phyloP scores from a whole-genome alignment of 2,797 vertebrate genomes.

The Myotis myotis region DNA sequence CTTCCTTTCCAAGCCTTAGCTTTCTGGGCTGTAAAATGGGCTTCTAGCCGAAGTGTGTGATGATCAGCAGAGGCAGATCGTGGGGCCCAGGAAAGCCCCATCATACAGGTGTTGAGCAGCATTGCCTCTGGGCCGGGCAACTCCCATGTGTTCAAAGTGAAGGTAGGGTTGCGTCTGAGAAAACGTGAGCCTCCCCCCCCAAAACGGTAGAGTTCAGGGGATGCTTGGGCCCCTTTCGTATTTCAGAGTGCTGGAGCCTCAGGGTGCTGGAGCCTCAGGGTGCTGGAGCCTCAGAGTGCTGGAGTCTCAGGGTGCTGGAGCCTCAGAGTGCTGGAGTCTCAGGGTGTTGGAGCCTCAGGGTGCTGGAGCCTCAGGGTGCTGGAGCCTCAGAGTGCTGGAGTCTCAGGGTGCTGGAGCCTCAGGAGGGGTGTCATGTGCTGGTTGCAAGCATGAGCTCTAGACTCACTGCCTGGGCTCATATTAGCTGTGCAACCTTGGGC shows the following conservation, averaged over 20 bases:
- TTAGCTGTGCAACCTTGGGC: neutral
- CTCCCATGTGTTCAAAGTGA: neutral
- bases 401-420: neutral
- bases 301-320: neutral
- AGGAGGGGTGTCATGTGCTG: neutral
- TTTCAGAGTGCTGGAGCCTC: neutral
- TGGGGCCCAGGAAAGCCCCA: neutral
- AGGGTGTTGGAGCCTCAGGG: neutral
- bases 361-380: neutral
- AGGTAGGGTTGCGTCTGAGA: neutral
- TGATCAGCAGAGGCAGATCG: neutral
- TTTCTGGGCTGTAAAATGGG: neutral
- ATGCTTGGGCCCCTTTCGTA: neutral
- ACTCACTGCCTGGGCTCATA: neutral
- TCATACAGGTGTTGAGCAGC: neutral
- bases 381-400: neutral
- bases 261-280: neutral
- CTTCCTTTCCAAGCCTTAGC: neutral
- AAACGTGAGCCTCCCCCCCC: neutral
- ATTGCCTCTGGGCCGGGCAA: neutral
- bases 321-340: too few relatives aligned
- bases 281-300: neutral
- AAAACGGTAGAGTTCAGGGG: neutral
- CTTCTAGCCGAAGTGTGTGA: neutral
- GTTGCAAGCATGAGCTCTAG: neutral